Percentiles rank a stretch among this genome's conserved stretches.
Conservation (phyloP, 2,797 vertebrate genomes). For the Heteromormyrus szaboi region DNA sequence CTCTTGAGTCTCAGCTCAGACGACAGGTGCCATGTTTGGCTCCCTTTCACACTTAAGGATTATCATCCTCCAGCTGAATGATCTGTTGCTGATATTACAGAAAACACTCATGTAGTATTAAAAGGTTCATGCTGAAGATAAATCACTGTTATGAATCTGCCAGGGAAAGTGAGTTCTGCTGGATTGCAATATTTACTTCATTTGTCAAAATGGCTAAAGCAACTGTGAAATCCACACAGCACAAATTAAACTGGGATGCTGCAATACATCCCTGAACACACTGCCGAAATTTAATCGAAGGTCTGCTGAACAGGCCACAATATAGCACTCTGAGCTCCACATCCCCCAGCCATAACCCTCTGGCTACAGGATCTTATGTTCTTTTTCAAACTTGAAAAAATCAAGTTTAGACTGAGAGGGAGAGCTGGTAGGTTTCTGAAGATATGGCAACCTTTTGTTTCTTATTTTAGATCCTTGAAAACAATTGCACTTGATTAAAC, state of each 20-base stretch:
- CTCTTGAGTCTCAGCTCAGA: neutral
- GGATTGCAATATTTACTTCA: constrained; percentile 67
- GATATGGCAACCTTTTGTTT: too few relatives aligned
- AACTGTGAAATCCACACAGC: constrained; percentile 44
- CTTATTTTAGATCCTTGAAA: too few relatives aligned
- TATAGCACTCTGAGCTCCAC: constrained; percentile 26
- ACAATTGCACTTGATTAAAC: too few relatives aligned
- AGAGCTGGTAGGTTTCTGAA: too few relatives aligned
- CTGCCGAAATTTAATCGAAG: constrained; percentile 43
- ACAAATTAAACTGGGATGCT: constrained; percentile 67
- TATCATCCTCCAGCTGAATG: neutral
- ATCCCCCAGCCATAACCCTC: too few relatives aligned
- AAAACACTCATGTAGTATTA: neutral
- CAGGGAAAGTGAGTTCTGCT: constrained; percentile 68
- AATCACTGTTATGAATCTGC: constrained; percentile 58
- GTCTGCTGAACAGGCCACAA: constrained; percentile 32
- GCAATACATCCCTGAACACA: constrained; percentile 49
- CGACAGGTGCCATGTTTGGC: neutral
- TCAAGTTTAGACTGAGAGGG: too few relatives aligned
- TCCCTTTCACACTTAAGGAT: neutral
- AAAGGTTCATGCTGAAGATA: constrained; percentile 48
- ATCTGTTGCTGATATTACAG: neutral
- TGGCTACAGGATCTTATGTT: too few relatives aligned
- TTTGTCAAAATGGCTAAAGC: constrained; percentile 72
- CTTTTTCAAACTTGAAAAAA: too few relatives aligned